Evolutionary conservation across 2,113 vertebrate species (phyloP), one percentile per base, ranked within the genome.

Genomic region (Arothron firmamentum): DNA sequence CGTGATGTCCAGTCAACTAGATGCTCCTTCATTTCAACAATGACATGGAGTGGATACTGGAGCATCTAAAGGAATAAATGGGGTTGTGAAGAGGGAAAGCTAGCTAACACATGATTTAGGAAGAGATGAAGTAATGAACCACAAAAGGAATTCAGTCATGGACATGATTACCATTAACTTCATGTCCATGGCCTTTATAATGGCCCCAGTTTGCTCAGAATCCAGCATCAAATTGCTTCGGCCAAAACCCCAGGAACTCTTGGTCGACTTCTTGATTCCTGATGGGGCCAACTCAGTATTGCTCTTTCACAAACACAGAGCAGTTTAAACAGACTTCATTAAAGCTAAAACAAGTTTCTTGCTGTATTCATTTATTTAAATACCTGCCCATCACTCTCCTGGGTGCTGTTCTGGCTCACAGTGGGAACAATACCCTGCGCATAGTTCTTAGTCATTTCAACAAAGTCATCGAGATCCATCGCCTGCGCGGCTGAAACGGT

Each of bases 371-470:
- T 28, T 56, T n/a, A 18, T 31, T 19, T 16, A 3, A 54, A 14
- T 84, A 81, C 79, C 72, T 72, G 41, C 5, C 4, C 16, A 2
- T 0, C 15, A 19, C 34, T 46, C 14, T 21, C 28, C 55, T 75
- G 59, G 51, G 43, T 89, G 0, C 82, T 42, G 5, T 34, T 67
- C 43, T 85, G 74, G 25, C 93, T 52, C 45, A 82, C 71, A 14
- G 87, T 57, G 0, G 93, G 91, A 48, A 92, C 87, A 59, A 98
- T 90, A 25, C 95, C 94, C 80, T 92, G 92, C 13, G 97, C 94
- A 0, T 94, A 99, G 57, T 93, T 93, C 88, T 97, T 96, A 25
- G 96, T 97, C 82, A 98, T 93, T 87, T 98, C 95, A 77, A 99
- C 94, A 67, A 99, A 99, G 69, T 93, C 94, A 16, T 99, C 95